phyloP scores from a whole-genome alignment of 2,797 vertebrate genomes.

The Ptychadena robeensis region DNA sequence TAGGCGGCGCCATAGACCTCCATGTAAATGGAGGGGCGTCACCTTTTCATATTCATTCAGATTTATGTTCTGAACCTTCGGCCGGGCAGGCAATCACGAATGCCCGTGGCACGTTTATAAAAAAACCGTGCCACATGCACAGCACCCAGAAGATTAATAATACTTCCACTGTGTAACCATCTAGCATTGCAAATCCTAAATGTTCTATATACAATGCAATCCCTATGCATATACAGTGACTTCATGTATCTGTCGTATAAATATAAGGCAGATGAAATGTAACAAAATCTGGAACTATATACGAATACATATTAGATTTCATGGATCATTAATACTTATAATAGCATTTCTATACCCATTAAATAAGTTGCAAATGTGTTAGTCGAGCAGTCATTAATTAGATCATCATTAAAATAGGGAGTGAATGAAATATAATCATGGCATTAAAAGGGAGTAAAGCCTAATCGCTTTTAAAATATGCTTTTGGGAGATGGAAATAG shows the following conservation, averaged over 20 bases:
- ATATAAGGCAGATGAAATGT: conserved; percentile 17
- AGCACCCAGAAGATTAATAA: no score
- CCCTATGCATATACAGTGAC: background rate
- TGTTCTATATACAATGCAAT: background rate
- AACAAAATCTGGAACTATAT: conserved; percentile 29
- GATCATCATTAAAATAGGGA: conserved; percentile 58
- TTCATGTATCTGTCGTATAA: background rate
- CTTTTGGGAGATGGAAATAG: conserved; percentile 37
- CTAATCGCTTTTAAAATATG: conserved; percentile 58
- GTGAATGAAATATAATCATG: conserved; percentile 56
- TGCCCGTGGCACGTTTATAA: no score
- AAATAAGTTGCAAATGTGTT: conserved; percentile 48
- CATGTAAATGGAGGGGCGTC: no score
- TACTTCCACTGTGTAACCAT: no score
- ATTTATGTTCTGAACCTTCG: no score
- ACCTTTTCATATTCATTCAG: no score
- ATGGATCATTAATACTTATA: conserved; percentile 56
- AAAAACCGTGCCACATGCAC: no score
- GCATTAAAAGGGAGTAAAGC: conserved; percentile 44
- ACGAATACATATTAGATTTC: conserved; percentile 36
- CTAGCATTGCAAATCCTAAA: background rate
- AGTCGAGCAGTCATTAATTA: conserved; percentile 53
- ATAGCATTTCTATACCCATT: conserved; percentile 55
- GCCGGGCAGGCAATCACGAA: no score
- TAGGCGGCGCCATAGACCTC: no score